Percentiles rank a stretch among this genome's conserved stretches.
phyloP scores from a whole-genome alignment of 2,888 invertebrate genomes.

The Atethmia centrago region DNA sequence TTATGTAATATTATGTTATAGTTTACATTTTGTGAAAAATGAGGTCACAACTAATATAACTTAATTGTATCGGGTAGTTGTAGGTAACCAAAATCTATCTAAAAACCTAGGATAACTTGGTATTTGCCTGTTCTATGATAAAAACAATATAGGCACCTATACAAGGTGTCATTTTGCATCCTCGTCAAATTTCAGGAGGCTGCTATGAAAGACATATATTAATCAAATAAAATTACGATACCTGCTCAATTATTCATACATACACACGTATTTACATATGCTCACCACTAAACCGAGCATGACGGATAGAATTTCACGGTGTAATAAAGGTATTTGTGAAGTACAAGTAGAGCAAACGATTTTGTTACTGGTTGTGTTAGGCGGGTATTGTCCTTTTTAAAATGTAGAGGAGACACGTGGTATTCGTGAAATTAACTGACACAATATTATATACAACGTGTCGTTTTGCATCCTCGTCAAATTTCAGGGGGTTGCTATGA shows the following conservation, averaged over 20 bases:
- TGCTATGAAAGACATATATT: too few relatives aligned
- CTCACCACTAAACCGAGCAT: constrained; percentile 64
- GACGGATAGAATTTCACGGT: constrained; percentile 65
- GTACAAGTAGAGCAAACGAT: constrained; percentile 2
- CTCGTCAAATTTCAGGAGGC: too few relatives aligned
- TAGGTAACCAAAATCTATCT: background rate
- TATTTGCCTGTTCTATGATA: constrained; percentile 8
- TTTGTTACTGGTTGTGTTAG: background rate
- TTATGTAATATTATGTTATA: too few relatives aligned
- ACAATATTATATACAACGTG: too few relatives aligned
- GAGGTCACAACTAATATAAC: too few relatives aligned
- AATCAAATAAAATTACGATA: too few relatives aligned
- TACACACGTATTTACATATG: constrained; percentile 84
- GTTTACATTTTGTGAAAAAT: too few relatives aligned
- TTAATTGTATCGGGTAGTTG: too few relatives aligned
- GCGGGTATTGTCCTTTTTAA: background rate
- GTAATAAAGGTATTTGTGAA: constrained; percentile 43
- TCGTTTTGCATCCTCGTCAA: too few relatives aligned
- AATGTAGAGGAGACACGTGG: background rate
- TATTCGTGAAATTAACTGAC: background rate
- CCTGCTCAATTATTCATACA: too few relatives aligned
- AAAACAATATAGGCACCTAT: background rate
- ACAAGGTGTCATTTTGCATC: too few relatives aligned
- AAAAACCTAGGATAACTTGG: background rate
- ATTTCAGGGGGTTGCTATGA: too few relatives aligned